Percentiles rank a stretch among this genome's conserved stretches.
phyloP scores from a whole-genome alignment of 2,888 invertebrate genomes.

The Plemyria rubiginata region DNA sequence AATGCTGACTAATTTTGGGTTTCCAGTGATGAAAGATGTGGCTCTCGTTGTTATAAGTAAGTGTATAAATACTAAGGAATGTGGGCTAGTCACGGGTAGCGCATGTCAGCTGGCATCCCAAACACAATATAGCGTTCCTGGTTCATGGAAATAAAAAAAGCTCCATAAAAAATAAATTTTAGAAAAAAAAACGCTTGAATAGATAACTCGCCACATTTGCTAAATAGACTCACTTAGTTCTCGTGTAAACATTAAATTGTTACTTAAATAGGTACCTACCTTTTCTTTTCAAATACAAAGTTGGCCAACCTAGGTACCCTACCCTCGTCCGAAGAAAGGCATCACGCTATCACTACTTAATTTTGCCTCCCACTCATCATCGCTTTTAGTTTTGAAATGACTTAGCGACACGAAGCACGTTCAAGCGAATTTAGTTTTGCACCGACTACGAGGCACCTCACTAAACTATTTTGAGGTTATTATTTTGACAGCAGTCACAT shows the following conservation, averaged over 20 bases:
- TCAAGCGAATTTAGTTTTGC: constrained; percentile 54
- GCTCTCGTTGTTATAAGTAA: constrained; percentile 72
- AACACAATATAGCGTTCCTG: constrained; percentile 76
- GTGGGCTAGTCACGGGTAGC: constrained; percentile 81
- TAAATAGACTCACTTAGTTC: constrained; percentile 54
- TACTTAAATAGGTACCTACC: constrained; percentile 20
- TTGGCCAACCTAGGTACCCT: constrained; percentile 51
- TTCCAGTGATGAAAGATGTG: constrained; percentile 83
- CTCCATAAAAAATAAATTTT: constrained; percentile 32
- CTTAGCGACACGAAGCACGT: constrained; percentile 65
- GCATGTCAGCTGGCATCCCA: constrained; percentile 77
- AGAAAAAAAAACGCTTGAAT: constrained; percentile 41
- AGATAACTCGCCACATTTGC: constrained; percentile 64
- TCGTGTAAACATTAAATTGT: constrained; percentile 52
- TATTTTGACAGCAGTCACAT: constrained; percentile 36
- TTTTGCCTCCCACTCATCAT: constrained; percentile 73
- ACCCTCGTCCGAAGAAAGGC: constrained; percentile 60
- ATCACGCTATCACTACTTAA: constrained; percentile 73
- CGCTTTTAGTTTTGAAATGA: constrained; percentile 69
- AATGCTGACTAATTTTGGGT: constrained; percentile 82
- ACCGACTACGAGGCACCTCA: constrained; percentile 59
- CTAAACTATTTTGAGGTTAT: constrained; percentile 43
- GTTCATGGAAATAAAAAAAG: constrained; percentile 50
- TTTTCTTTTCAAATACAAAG: constrained; percentile 45
- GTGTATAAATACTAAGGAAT: constrained; percentile 78